Evolutionary conservation across 2,113 vertebrate genomes (phyloP).

Genomic region (Misgurnus mizolepis): DNA sequence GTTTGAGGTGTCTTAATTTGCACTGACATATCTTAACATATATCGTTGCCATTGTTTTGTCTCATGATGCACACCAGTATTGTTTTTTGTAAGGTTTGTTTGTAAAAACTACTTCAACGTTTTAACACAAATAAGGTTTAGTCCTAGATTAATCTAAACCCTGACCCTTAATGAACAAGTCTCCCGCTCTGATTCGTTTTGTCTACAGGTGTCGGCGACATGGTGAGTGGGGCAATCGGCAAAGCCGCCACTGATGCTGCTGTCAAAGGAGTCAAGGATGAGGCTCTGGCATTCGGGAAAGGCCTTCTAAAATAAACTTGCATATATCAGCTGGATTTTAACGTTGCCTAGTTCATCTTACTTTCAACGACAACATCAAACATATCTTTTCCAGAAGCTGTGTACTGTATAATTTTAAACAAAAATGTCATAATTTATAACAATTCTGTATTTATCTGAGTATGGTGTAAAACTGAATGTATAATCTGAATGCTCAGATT

Average conservation of each 20-base stretch:
- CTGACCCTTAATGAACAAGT: no score
- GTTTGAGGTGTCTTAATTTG: no score
- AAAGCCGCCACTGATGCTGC: conserved; percentile 25
- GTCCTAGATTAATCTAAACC: no score
- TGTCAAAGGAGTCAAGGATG: not conserved
- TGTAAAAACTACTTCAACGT: no score
- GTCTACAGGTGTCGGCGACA: conserved; percentile 33
- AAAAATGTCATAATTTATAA: not conserved
- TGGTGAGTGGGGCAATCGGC: not conserved
- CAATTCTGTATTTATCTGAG: not conserved
- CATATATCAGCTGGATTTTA: no score
- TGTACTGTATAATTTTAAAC: not conserved
- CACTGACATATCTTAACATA: no score
- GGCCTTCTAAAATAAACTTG: conserved; percentile 10
- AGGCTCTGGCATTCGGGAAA: conserved; percentile 31
- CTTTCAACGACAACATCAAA: not conserved
- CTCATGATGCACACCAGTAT: no score
- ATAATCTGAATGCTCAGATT: not conserved
- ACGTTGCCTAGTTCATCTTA: not conserved
- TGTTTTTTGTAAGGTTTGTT: no score
- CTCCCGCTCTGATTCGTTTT: not conserved
- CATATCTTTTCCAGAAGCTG: not conserved
- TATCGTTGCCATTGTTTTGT: no score
- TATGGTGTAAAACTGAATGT: not conserved
- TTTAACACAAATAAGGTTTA: no score